A percentile compares a stretch with the other conserved stretches of the same genome.
These are phyloP conservation scores for Chelonus insularis DNA, from an alignment of 1,140 invertebrate genomes.

Conservation along the genomic window DNA sequence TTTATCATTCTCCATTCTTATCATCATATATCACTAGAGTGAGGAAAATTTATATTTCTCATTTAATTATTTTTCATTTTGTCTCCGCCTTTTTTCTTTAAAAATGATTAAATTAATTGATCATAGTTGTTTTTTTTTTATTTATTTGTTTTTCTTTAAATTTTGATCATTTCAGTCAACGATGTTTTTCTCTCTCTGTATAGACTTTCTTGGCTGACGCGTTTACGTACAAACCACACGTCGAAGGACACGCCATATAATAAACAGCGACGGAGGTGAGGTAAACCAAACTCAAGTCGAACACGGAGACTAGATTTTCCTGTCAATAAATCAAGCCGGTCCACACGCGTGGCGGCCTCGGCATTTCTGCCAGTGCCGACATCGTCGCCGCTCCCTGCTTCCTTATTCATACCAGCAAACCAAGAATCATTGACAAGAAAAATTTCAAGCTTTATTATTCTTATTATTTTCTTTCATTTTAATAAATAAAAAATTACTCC, in stretches of 20 bases:
- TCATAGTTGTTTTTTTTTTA: no score
- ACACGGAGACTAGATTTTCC: conserved; percentile 57
- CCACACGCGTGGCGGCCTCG: conserved; percentile 36
- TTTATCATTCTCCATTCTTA: no score
- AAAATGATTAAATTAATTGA: no score
- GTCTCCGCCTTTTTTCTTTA: no score
- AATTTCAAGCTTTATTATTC: conserved; percentile 30
- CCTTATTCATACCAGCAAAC: conserved; percentile 39
- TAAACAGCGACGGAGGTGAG: conserved; percentile 32
- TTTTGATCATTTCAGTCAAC: no score
- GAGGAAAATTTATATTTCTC: no score
- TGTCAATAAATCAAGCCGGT: conserved; percentile 59
- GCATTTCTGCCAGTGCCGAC: conserved; percentile 41
- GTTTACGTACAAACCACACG: background rate
- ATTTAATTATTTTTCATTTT: no score
- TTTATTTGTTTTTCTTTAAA: background rate
- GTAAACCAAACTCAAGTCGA: conserved; percentile 38
- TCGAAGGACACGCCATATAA: background rate
- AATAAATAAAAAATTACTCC: background rate
- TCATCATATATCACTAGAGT: no score
- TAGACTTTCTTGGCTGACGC: no score
- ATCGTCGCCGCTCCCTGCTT: conserved; percentile 27
- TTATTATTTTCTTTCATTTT: conserved; percentile 15
- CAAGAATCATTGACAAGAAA: conserved; percentile 27
- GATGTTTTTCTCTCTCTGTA: no score